Conservation (phyloP, 2,113 vertebrate species). For the Pseudonaja textilis region DNA sequence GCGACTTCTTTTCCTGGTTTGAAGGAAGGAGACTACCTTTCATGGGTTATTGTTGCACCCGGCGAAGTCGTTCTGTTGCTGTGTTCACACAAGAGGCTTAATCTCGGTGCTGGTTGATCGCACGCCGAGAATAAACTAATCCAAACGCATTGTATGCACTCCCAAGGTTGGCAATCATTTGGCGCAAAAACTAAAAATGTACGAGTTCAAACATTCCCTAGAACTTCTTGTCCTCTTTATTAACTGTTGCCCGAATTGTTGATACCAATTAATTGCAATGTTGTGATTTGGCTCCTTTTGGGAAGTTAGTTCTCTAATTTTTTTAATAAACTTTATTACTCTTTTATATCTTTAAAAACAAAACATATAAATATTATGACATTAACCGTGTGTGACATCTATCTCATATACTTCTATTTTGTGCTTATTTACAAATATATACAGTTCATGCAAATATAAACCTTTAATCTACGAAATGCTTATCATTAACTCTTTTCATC, state of each 20-base stretch:
- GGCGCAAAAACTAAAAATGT: neutral
- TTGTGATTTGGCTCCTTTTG: neutral
- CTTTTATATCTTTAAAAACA: too few relatives aligned
- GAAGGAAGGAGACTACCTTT: neutral
- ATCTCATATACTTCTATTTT: too few relatives aligned
- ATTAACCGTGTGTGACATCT: too few relatives aligned
- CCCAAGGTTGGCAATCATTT: neutral
- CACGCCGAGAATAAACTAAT: neutral
- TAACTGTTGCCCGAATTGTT: neutral
- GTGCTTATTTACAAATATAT: too few relatives aligned
- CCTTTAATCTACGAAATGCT: too few relatives aligned
- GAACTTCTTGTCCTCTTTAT: neutral
- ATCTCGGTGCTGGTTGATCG: neutral
- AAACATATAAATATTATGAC: too few relatives aligned
- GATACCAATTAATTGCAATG: neutral
- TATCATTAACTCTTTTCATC: too few relatives aligned
- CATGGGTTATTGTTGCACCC: neutral
- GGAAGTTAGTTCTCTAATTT: neutral
- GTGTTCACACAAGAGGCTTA: neutral
- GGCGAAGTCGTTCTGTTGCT: neutral
- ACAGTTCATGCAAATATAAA: too few relatives aligned
- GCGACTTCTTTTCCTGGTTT: conserved; percentile 2
- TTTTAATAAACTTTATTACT: too few relatives aligned
- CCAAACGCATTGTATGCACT: neutral
- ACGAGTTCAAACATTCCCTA: neutral